Base-by-base conservation (phyloP, 2,113 vertebrate genomes). In the Lathamus discolor region DNA sequence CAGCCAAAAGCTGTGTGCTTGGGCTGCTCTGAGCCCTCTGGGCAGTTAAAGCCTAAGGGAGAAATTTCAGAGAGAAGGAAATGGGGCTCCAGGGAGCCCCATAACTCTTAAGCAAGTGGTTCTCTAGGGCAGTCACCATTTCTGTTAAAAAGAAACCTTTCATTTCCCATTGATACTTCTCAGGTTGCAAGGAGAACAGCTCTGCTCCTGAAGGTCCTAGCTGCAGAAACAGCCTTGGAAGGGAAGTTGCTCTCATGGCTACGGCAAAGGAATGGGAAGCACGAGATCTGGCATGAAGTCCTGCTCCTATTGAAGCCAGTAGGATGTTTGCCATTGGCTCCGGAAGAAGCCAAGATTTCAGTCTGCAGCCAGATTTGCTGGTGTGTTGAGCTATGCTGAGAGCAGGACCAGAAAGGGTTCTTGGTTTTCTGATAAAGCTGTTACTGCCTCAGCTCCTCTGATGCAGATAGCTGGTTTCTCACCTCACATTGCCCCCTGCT, bases 241-340 rank as follows among this genome's bases (percentile, higher is more conserved):
- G 82, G 90, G 85, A 95, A 95, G 70, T 87, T 86, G 94, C 85
- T 95, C 90, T 96, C 92, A 94, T 92, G 93, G 94, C 93, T 96
- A 61, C 33, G 0, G 92, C 46, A 39, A 62, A 97, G 87, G 95
- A 96, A 97, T 95, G 96, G 96, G 95, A 96, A 97, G 95, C 96
- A 97, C 46, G 92, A 96, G 94, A 96, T 96, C 93, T 96, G 95
- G 96, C 94, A 22, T 51, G 44, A 23, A 93, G 75, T 97, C 15
- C 79, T 93, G 66, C 83, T 96, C 88, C 92, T 94, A 92, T 37
- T 82, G 86, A 94, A 96, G 94, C 94, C 90, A 96, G 88, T 95
- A 93, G 96, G 94, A 96, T 44, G 59, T 81, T 96, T 97, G 95
- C 96, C 95, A 96, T 75, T 78, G 90, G 90, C 92, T 96, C 88